Evolutionary conservation across 2,888 invertebrate species (phyloP).

Genomic region (Pollenia angustigena): DNA sequence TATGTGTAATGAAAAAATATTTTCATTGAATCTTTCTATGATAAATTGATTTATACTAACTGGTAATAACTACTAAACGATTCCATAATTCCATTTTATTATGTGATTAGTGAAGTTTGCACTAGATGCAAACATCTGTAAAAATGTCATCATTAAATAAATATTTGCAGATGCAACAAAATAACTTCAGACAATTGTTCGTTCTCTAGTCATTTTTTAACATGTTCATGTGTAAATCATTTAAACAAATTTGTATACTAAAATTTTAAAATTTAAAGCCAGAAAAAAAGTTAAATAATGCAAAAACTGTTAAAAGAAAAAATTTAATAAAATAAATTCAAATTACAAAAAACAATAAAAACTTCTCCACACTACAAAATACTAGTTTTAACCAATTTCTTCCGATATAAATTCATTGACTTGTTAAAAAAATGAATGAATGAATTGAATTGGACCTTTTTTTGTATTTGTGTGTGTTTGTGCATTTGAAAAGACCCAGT

Average conservation of each 20-base stretch:
- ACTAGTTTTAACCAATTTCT: constrained; percentile 63
- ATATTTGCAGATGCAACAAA: constrained; percentile 6
- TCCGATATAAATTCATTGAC: constrained; percentile 48
- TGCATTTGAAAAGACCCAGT: neutral
- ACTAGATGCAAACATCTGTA: neutral
- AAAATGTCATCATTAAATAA: neutral
- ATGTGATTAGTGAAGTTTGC: too few species aligned
- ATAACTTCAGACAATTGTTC: neutral
- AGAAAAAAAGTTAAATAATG: neutral
- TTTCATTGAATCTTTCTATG: too few species aligned
- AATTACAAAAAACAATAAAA: constrained; percentile 44
- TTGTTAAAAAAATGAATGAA: constrained; percentile 32
- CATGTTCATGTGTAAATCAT: constrained; percentile 39
- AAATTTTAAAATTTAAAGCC: neutral
- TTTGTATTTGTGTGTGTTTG: neutral
- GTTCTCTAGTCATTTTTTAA: constrained; percentile 16
- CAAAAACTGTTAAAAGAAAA: constrained; percentile 10
- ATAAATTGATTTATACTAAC: too few species aligned
- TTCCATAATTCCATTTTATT: too few species aligned
- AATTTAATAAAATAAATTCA: constrained; percentile 26
- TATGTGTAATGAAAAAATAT: too few species aligned
- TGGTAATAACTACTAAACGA: too few species aligned
- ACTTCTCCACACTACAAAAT: constrained; percentile 52
- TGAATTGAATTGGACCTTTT: constrained; percentile 31
- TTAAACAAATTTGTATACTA: constrained; percentile 23